Evolutionary conservation across 1,140 invertebrate genomes (phyloP).

Genomic region (Brachystomella parvula): DNA sequence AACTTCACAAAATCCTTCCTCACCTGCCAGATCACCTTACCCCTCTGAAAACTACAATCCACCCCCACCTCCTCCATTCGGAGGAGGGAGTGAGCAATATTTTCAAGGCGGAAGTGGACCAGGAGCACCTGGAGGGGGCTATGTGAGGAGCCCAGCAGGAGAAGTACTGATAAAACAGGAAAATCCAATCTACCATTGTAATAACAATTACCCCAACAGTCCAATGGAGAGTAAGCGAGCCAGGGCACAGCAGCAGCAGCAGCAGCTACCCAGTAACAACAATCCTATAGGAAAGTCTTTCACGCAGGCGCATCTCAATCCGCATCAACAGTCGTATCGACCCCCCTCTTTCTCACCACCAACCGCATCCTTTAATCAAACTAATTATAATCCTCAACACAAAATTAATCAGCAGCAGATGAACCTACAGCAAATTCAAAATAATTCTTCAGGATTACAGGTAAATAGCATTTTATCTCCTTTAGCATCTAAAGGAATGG

Average conservation of each 20-base stretch:
- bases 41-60: too few species aligned
- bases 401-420: slow-evolving; percentile 4
- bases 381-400: neutral
- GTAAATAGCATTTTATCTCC: too few species aligned
- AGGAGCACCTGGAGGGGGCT: too few species aligned
- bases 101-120: too few species aligned
- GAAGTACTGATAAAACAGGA: slow-evolving; percentile 2
- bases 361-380: neutral
- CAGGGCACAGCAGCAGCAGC: slow-evolving; percentile 12
- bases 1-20: slow-evolving; percentile 11
- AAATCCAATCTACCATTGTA: neutral
- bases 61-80: slow-evolving; percentile 3
- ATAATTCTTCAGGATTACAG: neutral
- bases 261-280: too few species aligned
- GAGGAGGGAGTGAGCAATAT: neutral
- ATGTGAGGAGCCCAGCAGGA: neutral
- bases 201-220: neutral
- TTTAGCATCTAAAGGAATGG: too few species aligned
- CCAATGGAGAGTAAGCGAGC: neutral
- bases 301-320: slow-evolving; percentile 5
- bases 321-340: neutral
- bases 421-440: neutral
- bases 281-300: slow-evolving; percentile 11
- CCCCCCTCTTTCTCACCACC: neutral
- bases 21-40: slow-evolving; percentile 34